Percentiles rank a stretch among this genome's conserved stretches.
Conservation (phyloP, 1,140 invertebrate genomes). For the Drosophila insularis region DNA sequence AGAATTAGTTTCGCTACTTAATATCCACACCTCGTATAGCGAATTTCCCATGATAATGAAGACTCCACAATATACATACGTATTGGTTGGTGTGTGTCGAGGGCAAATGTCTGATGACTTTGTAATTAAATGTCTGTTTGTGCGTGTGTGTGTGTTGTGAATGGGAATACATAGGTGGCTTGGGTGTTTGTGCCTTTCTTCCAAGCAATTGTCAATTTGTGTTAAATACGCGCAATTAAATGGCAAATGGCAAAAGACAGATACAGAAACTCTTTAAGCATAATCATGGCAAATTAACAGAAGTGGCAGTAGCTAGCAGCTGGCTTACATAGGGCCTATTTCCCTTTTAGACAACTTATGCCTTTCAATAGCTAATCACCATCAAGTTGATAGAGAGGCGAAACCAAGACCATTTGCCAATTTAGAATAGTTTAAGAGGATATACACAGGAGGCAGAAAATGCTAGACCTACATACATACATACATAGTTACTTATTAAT, state of each 20-base stretch:
- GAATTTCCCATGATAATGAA: constrained; percentile 60
- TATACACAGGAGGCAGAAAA: not conserved
- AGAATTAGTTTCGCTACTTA: not conserved
- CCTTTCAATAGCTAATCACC: constrained; percentile 39
- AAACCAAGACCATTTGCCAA: constrained; percentile 14
- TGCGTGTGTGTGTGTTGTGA: constrained; percentile 10
- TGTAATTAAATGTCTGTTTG: constrained; percentile 57
- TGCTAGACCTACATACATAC: constrained; percentile 22
- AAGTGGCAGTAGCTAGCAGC: constrained; percentile 23
- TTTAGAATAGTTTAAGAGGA: constrained; percentile 21
- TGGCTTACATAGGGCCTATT: not conserved
- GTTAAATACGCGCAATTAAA: constrained; percentile 74
- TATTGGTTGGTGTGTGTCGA: constrained; percentile 27
- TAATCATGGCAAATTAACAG: constrained; percentile 65
- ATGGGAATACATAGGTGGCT: constrained; percentile 17
- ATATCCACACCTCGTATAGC: constrained; percentile 12
- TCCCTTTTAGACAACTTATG: constrained; percentile 27
- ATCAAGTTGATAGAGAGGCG: not conserved
- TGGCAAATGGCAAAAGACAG: constrained; percentile 53
- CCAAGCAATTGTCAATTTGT: constrained; percentile 74
- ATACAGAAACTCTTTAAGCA: constrained; percentile 35
- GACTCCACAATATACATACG: constrained; percentile 14
- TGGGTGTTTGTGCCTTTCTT: constrained; percentile 9
- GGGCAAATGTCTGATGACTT: constrained; percentile 41
- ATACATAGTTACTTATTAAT: constrained; percentile 59